Conservation (phyloP, 2,797 vertebrate genomes). For the Diglossa cyanea region DNA sequence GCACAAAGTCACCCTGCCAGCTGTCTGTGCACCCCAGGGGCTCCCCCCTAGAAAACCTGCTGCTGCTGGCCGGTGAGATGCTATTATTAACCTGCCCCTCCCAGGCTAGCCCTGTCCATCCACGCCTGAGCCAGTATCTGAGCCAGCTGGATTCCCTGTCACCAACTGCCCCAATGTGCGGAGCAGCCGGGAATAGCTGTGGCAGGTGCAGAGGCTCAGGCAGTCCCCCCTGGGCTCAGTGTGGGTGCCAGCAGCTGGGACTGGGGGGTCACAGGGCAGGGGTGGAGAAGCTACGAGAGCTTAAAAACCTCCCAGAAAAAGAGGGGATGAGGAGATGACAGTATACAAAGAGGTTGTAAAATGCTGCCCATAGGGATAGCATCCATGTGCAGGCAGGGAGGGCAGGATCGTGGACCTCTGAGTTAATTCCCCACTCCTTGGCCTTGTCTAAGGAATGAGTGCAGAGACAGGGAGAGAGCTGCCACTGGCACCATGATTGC, state of each 20-base stretch:
- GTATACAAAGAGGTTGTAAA: accelerated
- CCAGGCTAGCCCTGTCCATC: neutral
- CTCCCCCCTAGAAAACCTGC: neutral
- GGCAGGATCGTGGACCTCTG: accelerated
- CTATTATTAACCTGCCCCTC: neutral
- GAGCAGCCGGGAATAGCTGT: neutral
- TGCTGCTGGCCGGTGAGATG: accelerated
- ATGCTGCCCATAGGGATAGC: neutral
- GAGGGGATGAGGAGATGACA: neutral
- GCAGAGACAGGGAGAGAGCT: neutral
- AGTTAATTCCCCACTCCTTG: neutral
- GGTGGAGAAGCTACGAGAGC: neutral
- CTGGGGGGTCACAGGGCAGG: neutral
- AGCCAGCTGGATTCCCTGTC: neutral
- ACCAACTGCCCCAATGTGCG: accelerated
- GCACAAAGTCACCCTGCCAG: neutral
- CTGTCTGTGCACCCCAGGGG: neutral
- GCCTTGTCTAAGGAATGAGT: accelerated
- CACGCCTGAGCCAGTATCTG: neutral
- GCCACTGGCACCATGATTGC: accelerated
- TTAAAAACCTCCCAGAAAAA: neutral
- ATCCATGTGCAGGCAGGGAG: neutral
- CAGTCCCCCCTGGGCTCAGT: accelerated
- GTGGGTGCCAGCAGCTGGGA: neutral
- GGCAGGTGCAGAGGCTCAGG: neutral